Base-by-base conservation (phyloP, 2,888 invertebrate genomes). In the Sthenelais limicola region DNA sequence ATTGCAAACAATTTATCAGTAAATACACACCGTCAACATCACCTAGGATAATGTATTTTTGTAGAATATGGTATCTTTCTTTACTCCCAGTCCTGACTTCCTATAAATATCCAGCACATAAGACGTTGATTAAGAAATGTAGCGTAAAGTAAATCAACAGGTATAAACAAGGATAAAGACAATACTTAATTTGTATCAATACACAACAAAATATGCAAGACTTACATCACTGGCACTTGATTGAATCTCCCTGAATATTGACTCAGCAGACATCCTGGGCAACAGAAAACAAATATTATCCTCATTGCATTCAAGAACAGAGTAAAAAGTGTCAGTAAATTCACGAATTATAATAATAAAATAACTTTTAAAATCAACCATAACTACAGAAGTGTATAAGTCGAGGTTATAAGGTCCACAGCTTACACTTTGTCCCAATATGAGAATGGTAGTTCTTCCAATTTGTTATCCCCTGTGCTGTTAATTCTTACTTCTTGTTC, bases 1-100 rank as follows among this genome's bases (percentile, higher is more conserved):
- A n/a, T n/a, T n/a, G n/a, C n/a, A n/a, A n/a, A n/a, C n/a, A n/a
- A n/a, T n/a, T n/a, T n/a, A n/a, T n/a, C n/a, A n/a, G n/a, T n/a
- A n/a, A n/a, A n/a, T 24, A 79, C 81, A 73, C 75, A 86, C 88
- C 84, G 71, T 86, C 84, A 21, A 86, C 89, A 83, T 95, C 92
- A 78, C 95, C 94, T 1, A 96, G 89, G 86, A 97, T 96, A 28
- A 97, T 88, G 83, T 92, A 91, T 80, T 95, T 94, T 86, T 97
- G 96, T 73, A 96, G 93, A 7, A 92, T 89, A 82, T 94, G 93
- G 91, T 52, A 92, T 91, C 74, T 91, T 90, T 81, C 90, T 90
- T 12, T 92, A 90, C 88, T 92, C 91, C 54, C 90, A 87, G 79
- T 90, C 62, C 81, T 76, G 3, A 77, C 71, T 47, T 73, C 62